A percentile compares a stretch with the other conserved stretches of the same genome.
These are phyloP conservation scores for Heteropelma amictum DNA, from an alignment of 2,888 invertebrate genomes.

Conservation along the genomic window DNA sequence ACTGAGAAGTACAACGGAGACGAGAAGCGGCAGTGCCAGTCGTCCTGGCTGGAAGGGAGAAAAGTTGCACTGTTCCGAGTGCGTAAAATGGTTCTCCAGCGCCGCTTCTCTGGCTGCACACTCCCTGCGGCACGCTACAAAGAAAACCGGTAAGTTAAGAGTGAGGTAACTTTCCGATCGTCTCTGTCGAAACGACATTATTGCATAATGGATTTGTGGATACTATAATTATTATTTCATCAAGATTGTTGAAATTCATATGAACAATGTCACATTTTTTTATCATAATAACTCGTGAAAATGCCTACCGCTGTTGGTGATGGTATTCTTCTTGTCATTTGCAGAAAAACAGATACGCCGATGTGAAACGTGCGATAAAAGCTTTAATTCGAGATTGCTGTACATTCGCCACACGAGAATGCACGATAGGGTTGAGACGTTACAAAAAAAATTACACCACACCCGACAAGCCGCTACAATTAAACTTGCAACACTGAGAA, in stretches of 20 bases:
- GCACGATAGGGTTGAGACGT: constrained; percentile 64
- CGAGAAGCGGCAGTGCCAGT: constrained; percentile 43
- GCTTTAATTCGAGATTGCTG: constrained; percentile 64
- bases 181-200: neutral
- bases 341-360: constrained; percentile 66
- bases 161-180: neutral
- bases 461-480: constrained; percentile 60
- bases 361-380: constrained; percentile 69
- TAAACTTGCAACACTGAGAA: constrained; percentile 61
- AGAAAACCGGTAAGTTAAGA: constrained; percentile 69
- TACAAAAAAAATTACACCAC: constrained; percentile 54
- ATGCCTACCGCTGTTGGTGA: neutral
- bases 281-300: neutral
- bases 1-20: constrained; percentile 15
- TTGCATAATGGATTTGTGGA: neutral
- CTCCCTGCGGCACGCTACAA: constrained; percentile 71
- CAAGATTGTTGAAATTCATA: neutral
- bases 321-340: constrained; percentile 27
- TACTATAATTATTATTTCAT: no score
- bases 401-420: constrained; percentile 68
- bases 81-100: constrained; percentile 72
- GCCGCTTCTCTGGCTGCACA: constrained; percentile 67
- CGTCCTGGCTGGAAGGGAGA: constrained; percentile 68
- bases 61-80: constrained; percentile 68
- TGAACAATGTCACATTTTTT: neutral